Percentiles rank a stretch among this genome's conserved stretches.
Conservation (phyloP, 2,113 vertebrate species). For the Himantopus leucocephalus region DNA sequence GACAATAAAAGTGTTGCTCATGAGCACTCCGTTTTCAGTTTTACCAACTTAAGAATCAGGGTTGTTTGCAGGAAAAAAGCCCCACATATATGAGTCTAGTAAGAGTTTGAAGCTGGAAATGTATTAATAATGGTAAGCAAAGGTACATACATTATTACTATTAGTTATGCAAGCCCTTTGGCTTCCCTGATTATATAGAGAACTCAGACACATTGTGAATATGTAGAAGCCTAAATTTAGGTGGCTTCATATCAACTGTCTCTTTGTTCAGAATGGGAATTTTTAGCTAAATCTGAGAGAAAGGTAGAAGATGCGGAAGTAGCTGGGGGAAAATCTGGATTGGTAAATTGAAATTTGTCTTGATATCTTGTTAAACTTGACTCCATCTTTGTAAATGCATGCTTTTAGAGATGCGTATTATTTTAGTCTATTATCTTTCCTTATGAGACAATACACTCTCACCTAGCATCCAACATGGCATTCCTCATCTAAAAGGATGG, state of each 20-base stretch:
- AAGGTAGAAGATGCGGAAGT: neutral
- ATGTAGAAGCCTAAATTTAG: neutral
- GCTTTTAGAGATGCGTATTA: neutral
- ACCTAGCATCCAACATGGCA: neutral
- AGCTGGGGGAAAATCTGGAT: neutral
- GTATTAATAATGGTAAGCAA: neutral
- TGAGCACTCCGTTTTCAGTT: neutral
- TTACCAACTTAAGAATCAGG: neutral
- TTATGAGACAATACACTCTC: neutral
- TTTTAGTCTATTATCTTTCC: neutral
- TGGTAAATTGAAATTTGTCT: neutral
- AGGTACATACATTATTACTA: neutral
- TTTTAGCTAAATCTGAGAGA: neutral
- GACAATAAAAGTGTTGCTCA: neutral
- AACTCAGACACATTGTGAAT: neutral
- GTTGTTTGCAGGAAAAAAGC: neutral
- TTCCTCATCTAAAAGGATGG: neutral
- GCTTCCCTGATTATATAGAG: neutral
- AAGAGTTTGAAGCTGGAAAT: neutral
- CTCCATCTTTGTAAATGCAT: neutral
- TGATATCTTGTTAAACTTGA: neutral
- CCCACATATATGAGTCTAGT: neutral
- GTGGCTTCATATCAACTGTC: neutral
- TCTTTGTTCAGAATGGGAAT: neutral
- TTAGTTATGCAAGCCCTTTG: neutral